These are phyloP conservation scores for Siniperca obscura DNA, from an alignment of 2,797 vertebrate species.

Conservation along the genomic window DNA sequence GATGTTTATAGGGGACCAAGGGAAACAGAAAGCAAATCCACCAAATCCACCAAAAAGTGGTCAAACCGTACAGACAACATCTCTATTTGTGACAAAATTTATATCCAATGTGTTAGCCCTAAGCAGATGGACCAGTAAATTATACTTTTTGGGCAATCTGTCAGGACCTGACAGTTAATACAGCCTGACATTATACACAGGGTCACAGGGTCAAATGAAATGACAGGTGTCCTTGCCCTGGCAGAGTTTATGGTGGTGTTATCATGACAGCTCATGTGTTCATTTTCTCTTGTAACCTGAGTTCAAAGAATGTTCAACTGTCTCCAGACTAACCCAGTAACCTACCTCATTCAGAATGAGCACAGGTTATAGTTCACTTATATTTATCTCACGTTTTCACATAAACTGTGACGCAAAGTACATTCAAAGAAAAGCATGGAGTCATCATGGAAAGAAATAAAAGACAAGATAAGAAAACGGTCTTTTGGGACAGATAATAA, in stretches of 20 bases:
- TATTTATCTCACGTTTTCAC: neutral
- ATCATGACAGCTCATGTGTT: conserved; percentile 12
- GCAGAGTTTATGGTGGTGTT: conserved; percentile 14
- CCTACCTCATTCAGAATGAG: conserved; percentile 16
- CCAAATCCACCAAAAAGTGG: neutral
- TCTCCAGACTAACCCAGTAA: conserved; percentile 18
- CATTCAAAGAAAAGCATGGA: neutral
- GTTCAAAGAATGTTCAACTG: conserved; percentile 21
- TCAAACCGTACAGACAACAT: neutral
- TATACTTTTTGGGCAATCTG: neutral
- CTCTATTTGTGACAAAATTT: conserved; percentile 20
- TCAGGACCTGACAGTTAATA: conserved; percentile 18
- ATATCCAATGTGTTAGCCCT: neutral
- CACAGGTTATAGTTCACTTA: neutral
- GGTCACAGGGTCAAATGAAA: conserved; percentile 7
- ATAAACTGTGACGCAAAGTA: neutral
- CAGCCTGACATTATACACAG: conserved; percentile 19
- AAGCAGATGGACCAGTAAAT: conserved; percentile 1
- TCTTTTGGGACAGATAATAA: neutral
- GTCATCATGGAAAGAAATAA: neutral
- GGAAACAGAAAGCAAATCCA: neutral
- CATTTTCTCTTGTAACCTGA: neutral
- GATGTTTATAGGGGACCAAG: neutral
- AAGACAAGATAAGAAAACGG: neutral
- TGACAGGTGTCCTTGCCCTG: conserved; percentile 16